Percentiles rank a stretch among this genome's conserved stretches.
Evolutionary conservation across 2,113 vertebrate species (phyloP).

Genomic region (Mobula hypostoma): DNA sequence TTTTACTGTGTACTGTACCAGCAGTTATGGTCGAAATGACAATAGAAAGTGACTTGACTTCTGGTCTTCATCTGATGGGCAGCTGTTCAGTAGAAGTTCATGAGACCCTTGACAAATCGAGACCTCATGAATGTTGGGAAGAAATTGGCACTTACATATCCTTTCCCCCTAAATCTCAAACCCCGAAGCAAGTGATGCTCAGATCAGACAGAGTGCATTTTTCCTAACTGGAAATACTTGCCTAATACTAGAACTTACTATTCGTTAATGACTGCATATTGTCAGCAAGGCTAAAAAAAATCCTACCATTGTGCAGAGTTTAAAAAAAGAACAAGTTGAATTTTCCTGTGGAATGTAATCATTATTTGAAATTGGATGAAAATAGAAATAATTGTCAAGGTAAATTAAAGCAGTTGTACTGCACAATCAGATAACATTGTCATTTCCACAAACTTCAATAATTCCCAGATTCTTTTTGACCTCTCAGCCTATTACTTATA

Average conservation of each 20-base stretch:
- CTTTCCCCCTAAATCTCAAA: background rate
- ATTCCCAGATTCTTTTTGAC: background rate
- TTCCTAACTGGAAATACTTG: background rate
- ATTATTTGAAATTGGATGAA: background rate
- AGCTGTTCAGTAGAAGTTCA: background rate
- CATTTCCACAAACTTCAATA: background rate
- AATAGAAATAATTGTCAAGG: background rate
- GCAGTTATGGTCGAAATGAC: too few species aligned
- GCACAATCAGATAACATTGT: background rate
- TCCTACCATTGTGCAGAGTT: background rate
- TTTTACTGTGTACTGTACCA: too few species aligned
- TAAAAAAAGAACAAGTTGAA: background rate
- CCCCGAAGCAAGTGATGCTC: background rate
- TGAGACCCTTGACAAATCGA: background rate
- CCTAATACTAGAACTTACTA: background rate
- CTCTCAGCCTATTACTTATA: background rate
- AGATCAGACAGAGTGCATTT: background rate
- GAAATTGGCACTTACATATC: background rate
- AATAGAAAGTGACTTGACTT: too few species aligned
- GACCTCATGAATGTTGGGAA: background rate
- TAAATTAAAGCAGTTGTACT: background rate
- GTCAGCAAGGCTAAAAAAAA: background rate
- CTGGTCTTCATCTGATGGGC: background rate
- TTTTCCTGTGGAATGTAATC: background rate
- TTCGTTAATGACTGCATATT: background rate